Evolutionary conservation across 2,113 vertebrate species (phyloP).

Genomic region (Phaetusa simplex): DNA sequence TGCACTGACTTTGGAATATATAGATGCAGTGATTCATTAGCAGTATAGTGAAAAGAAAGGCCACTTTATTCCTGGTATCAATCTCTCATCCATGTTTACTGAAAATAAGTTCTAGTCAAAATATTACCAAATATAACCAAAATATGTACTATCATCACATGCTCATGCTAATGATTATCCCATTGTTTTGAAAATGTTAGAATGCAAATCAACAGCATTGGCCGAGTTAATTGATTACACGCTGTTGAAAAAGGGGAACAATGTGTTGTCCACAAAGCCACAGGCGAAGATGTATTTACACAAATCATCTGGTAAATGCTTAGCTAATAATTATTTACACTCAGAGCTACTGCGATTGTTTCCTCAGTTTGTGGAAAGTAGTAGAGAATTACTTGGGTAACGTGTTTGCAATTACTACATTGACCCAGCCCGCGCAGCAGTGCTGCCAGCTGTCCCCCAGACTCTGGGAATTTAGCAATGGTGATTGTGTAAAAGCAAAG

Average conservation of each 20-base stretch:
- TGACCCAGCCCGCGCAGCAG: background rate
- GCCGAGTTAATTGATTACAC: background rate
- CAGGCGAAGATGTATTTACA: background rate
- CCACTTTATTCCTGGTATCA: background rate
- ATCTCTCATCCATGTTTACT: background rate
- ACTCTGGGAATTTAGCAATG: background rate
- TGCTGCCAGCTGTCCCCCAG: background rate
- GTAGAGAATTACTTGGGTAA: background rate
- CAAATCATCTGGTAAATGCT: background rate
- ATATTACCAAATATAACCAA: background rate
- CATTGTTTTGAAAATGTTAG: background rate
- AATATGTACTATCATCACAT: background rate
- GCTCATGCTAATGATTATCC: background rate
- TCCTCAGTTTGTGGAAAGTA: background rate
- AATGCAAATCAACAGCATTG: background rate
- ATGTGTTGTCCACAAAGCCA: background rate
- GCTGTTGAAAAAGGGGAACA: background rate
- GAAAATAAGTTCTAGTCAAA: background rate
- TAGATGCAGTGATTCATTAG: background rate
- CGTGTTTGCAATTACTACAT: background rate
- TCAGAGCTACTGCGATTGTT: background rate
- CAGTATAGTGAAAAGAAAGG: background rate
- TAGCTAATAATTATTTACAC: background rate
- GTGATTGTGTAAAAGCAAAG: background rate
- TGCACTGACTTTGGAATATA: background rate